These are phyloP conservation scores for Myripristis murdjan DNA, from an alignment of 2,797 vertebrate species.

Conservation along the genomic window DNA sequence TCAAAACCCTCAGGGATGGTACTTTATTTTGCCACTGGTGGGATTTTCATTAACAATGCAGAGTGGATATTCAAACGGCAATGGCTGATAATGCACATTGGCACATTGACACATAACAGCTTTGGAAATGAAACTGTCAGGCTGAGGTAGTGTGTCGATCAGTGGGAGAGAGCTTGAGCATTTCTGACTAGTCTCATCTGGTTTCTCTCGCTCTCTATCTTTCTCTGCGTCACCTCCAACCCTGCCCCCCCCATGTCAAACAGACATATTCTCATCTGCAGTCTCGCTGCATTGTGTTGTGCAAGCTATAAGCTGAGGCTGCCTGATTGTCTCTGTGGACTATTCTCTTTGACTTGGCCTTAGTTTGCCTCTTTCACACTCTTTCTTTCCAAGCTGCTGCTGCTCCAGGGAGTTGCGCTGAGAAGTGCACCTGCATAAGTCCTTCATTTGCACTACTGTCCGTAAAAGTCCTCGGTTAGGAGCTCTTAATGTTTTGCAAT, in stretches of 20 bases:
- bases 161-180: slow-evolving; percentile 50
- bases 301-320: slow-evolving; percentile 42
- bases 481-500: neutral
- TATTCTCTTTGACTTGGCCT: slow-evolving; percentile 31
- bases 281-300: slow-evolving; percentile 67
- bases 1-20: slow-evolving; percentile 22
- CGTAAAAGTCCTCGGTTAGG: neutral
- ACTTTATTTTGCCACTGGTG: slow-evolving; percentile 32
- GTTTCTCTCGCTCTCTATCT: slow-evolving; percentile 64
- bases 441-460: slow-evolving; percentile 26
- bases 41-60: slow-evolving; percentile 47
- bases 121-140: slow-evolving; percentile 73
- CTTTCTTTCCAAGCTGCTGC: slow-evolving; percentile 15
- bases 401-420: neutral
- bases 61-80: slow-evolving; percentile 35
- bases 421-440: neutral
- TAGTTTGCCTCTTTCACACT: slow-evolving; percentile 14
- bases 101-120: slow-evolving; percentile 43
- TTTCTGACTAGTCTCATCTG: slow-evolving; percentile 73
- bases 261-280: slow-evolving; percentile 69
- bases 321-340: slow-evolving; percentile 34
- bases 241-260: slow-evolving; percentile 22
- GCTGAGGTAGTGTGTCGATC: slow-evolving; percentile 64
- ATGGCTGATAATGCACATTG: slow-evolving; percentile 56
- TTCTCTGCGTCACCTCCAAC: slow-evolving; percentile 27